Conservation (phyloP, 1,140 invertebrate species). For the Pachypeltis micranthus region DNA sequence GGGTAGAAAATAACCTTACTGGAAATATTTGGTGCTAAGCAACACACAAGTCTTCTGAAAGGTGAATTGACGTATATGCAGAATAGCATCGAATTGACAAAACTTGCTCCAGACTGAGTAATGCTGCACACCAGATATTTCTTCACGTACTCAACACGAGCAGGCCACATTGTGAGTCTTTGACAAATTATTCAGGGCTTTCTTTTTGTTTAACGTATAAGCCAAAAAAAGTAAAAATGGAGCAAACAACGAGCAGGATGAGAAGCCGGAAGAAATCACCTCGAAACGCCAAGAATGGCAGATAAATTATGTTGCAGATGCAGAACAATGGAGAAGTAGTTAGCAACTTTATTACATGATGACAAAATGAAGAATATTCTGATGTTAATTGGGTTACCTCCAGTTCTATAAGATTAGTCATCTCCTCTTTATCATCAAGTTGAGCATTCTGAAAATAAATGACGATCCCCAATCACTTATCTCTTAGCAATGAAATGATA, state of each 20-base stretch:
- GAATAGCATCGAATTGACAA: too few relatives aligned
- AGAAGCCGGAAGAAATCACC: neutral
- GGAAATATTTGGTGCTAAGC: too few relatives aligned
- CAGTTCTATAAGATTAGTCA: constrained; percentile 29
- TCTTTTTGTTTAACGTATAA: neutral
- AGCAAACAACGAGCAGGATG: neutral
- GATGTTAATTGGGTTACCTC: constrained; percentile 24
- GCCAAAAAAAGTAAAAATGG: neutral
- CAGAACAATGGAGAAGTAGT: too few relatives aligned
- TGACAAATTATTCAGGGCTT: too few relatives aligned
- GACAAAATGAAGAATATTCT: constrained; percentile 2
- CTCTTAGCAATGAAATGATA: constrained; percentile 1
- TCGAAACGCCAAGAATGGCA: neutral
- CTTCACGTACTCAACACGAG: too few relatives aligned
- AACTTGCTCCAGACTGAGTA: too few relatives aligned
- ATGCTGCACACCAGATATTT: too few relatives aligned
- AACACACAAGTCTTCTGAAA: too few relatives aligned
- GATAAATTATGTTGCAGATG: too few relatives aligned
- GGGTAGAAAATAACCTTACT: too few relatives aligned
- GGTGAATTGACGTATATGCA: too few relatives aligned
- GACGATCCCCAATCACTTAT: neutral
- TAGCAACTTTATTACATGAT: neutral
- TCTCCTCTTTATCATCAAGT: constrained; percentile 27
- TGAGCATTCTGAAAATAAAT: constrained; percentile 20
- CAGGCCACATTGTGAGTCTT: too few relatives aligned